phyloP scores from a whole-genome alignment of 2,113 vertebrate genomes.

The Leuciscus idus region DNA sequence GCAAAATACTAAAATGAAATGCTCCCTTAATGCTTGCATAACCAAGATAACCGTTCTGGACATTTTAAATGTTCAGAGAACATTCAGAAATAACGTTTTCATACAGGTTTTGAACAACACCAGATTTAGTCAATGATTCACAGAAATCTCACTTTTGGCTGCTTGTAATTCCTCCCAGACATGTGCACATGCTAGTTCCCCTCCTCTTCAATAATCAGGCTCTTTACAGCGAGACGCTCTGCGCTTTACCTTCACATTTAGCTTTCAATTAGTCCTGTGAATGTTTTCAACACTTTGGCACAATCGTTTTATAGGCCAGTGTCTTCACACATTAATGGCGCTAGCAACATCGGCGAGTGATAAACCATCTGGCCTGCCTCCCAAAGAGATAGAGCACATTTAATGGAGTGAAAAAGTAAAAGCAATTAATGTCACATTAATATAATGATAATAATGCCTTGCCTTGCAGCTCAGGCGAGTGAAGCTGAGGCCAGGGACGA shows the following conservation, averaged over 20 bases:
- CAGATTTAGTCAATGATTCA: background rate
- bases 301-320: slow-evolving; percentile 84
- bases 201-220: slow-evolving; percentile 64
- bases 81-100: too few relatives aligned
- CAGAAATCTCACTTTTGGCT: background rate
- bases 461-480: slow-evolving; percentile 68
- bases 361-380: slow-evolving; percentile 83
- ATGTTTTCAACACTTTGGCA: slow-evolving; percentile 79
- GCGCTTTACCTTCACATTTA: slow-evolving; percentile 83
- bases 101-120: background rate
- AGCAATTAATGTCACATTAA: slow-evolving; percentile 89
- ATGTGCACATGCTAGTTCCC: slow-evolving; percentile 64
- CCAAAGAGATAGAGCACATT: slow-evolving; percentile 83
- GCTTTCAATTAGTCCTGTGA: slow-evolving; percentile 85
- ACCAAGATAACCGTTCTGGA: too few relatives aligned
- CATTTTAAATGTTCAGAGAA: too few relatives aligned
- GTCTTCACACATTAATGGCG: slow-evolving; percentile 82
- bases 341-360: slow-evolving; percentile 80
- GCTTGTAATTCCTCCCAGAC: slow-evolving; percentile 66
- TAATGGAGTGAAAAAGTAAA: slow-evolving; percentile 88
- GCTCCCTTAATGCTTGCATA: too few relatives aligned
- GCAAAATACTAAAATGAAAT: too few relatives aligned
- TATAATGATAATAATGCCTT: slow-evolving; percentile 85
- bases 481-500: slow-evolving; percentile 19
- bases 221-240: slow-evolving; percentile 73